Evolutionary conservation across 2,888 invertebrate species (phyloP).

Genomic region (Diogma glabrata): DNA sequence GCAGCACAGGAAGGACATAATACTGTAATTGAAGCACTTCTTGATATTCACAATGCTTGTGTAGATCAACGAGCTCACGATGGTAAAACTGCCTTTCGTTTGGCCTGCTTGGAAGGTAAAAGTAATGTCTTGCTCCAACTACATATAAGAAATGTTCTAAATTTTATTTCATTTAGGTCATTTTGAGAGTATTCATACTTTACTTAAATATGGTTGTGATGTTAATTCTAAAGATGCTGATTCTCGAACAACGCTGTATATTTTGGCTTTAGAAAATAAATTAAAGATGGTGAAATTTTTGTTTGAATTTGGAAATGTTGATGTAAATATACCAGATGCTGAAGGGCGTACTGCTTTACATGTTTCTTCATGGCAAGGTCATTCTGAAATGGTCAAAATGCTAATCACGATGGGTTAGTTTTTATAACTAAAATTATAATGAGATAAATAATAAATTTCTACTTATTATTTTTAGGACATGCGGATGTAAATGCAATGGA

Average conservation of each 20-base stretch:
- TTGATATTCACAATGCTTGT: constrained; percentile 65
- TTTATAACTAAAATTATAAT: neutral
- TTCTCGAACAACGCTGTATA: constrained; percentile 82
- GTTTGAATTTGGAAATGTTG: constrained; percentile 61
- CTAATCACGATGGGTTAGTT: constrained; percentile 53
- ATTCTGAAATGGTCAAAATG: constrained; percentile 81
- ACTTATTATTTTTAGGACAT: constrained; percentile 40
- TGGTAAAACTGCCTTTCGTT: constrained; percentile 75
- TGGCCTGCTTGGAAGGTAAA: constrained; percentile 33
- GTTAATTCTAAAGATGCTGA: constrained; percentile 85
- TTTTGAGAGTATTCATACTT: constrained; percentile 48
- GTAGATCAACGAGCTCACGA: constrained; percentile 81
- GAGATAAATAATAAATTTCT: neutral
- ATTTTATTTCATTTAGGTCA: constrained; percentile 53
- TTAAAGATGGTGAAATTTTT: constrained; percentile 73
- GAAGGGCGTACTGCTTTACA: constrained; percentile 86
- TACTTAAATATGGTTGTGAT: constrained; percentile 66
- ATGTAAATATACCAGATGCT: constrained; percentile 76
- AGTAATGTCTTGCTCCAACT: neutral
- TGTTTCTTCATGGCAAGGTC: constrained; percentile 90
- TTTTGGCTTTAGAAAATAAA: constrained; percentile 78
- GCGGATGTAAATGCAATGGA: constrained; percentile 83
- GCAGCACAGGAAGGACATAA: constrained; percentile 84
- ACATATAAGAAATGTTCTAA: too few relatives aligned
- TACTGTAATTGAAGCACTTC: constrained; percentile 41